Conservation (phyloP, 1,140 invertebrate species). For the Xylocopa sonorina region DNA sequence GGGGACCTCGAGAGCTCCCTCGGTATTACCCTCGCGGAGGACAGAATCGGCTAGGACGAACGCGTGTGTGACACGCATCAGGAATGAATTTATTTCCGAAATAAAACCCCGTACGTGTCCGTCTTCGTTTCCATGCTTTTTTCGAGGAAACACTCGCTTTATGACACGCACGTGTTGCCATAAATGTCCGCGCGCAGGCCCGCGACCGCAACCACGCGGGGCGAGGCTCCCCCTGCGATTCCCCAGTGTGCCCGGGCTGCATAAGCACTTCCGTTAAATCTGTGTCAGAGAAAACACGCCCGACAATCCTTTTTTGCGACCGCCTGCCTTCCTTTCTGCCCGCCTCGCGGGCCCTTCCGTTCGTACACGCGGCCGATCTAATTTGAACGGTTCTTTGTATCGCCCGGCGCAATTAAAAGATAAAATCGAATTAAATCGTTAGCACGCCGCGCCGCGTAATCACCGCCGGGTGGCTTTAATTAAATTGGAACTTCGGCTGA, state of each 20-base stretch:
- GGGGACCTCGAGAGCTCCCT: background rate
- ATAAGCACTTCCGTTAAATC: constrained; percentile 53
- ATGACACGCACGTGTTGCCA: constrained; percentile 53
- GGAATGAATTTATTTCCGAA: constrained; percentile 40
- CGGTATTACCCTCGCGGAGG: too few relatives aligned
- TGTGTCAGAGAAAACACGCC: constrained; percentile 43
- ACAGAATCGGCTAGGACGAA: background rate
- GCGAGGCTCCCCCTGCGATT: constrained; percentile 25
- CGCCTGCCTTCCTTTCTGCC: too few relatives aligned
- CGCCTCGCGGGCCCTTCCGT: background rate
- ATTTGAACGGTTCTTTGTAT: constrained; percentile 21
- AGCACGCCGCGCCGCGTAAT: background rate
- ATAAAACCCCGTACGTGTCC: background rate
- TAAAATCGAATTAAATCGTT: constrained; percentile 44
- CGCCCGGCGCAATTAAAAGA: constrained; percentile 35
- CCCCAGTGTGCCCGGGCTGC: constrained; percentile 31
- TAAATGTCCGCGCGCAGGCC: constrained; percentile 43
- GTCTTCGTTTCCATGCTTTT: constrained; percentile 38
- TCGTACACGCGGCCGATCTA: background rate
- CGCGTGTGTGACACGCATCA: background rate
- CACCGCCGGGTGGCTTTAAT: constrained; percentile 9
- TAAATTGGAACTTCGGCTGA: constrained; percentile 13
- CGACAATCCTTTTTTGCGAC: constrained; percentile 21
- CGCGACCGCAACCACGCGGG: constrained; percentile 2
- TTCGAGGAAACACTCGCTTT: constrained; percentile 47